A percentile compares a stretch with the other conserved stretches of the same genome.
Evolutionary conservation across 2,797 vertebrate genomes (phyloP).

Genomic region (Eidolon dupreanum): DNA sequence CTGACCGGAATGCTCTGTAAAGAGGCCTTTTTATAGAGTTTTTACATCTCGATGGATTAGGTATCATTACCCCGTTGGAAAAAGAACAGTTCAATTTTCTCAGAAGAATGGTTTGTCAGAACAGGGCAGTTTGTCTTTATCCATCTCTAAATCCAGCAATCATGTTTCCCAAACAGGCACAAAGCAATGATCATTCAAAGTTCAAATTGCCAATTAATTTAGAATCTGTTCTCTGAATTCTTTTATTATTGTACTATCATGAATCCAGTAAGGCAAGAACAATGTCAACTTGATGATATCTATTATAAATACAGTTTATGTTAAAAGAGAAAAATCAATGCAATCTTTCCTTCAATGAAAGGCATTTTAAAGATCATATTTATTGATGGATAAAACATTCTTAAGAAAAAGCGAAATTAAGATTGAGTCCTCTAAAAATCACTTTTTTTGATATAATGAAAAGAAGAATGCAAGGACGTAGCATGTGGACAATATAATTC

Average conservation of each 20-base stretch:
- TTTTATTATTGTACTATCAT: slow-evolving; percentile 67
- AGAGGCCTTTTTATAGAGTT: slow-evolving; percentile 83
- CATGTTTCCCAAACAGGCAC: slow-evolving; percentile 78
- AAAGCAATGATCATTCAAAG: slow-evolving; percentile 83
- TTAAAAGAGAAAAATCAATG: neutral
- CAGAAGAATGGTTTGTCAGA: slow-evolving; percentile 81
- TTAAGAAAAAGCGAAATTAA: slow-evolving; percentile 4
- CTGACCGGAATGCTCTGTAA: slow-evolving; percentile 77
- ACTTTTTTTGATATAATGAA: neutral
- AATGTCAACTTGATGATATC: neutral
- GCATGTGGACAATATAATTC: neutral
- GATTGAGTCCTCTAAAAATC: neutral
- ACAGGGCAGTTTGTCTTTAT: slow-evolving; percentile 77
- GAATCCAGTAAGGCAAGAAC: slow-evolving; percentile 60
- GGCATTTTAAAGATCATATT: slow-evolving; percentile 5
- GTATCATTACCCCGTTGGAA: slow-evolving; percentile 80
- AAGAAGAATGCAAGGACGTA: neutral
- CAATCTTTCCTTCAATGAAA: neutral
- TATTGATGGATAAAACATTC: neutral
- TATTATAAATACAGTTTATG: slow-evolving; percentile 31
- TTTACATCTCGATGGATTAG: slow-evolving; percentile 85
- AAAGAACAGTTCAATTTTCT: slow-evolving; percentile 81
- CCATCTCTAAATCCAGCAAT: slow-evolving; percentile 80
- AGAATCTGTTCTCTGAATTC: slow-evolving; percentile 65
- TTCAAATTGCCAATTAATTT: slow-evolving; percentile 83